Percentiles rank a stretch among this genome's conserved stretches.
phyloP scores from a whole-genome alignment of 2,888 invertebrate genomes.

The Hydriomena furcata region DNA sequence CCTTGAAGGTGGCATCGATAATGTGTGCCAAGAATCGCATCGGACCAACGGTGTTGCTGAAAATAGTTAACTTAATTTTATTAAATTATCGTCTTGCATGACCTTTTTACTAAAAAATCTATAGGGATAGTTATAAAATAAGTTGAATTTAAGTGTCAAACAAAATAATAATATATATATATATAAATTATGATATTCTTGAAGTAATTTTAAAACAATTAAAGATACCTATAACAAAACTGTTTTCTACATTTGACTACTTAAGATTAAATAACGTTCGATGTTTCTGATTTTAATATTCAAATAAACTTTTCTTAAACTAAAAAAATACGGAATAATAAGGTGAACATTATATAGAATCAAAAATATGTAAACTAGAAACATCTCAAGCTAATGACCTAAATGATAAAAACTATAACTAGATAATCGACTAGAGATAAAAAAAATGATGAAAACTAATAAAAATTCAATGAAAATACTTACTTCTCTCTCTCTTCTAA shows the following conservation, averaged over 20 bases:
- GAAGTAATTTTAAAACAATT: background rate
- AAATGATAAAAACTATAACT: conserved; percentile 13
- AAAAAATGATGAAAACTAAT: conserved; percentile 10
- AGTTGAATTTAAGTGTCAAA: no score
- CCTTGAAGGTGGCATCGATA: conserved; percentile 80
- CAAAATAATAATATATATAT: no score
- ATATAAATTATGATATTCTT: no score
- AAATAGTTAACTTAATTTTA: conserved; percentile 41
- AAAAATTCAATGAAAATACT: conserved; percentile 59
- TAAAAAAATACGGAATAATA: background rate
- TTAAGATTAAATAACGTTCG: conserved; percentile 1
- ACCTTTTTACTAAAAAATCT: background rate
- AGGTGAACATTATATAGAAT: no score
- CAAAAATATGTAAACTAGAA: no score
- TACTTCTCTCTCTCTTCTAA: conserved; percentile 94
- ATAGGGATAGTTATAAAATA: background rate
- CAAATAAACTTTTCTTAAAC: background rate
- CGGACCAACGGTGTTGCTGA: conserved; percentile 82
- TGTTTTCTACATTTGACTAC: conserved; percentile 2
- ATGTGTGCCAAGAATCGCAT: conserved; percentile 81
- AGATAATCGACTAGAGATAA: conserved; percentile 22
- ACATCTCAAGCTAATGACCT: conserved; percentile 10
- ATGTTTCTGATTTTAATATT: conserved; percentile 6
- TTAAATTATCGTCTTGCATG: conserved; percentile 19
- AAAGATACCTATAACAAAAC: no score